Base-by-base conservation (phyloP, 2,113 vertebrate species). In the Sciurus niger region DNA sequence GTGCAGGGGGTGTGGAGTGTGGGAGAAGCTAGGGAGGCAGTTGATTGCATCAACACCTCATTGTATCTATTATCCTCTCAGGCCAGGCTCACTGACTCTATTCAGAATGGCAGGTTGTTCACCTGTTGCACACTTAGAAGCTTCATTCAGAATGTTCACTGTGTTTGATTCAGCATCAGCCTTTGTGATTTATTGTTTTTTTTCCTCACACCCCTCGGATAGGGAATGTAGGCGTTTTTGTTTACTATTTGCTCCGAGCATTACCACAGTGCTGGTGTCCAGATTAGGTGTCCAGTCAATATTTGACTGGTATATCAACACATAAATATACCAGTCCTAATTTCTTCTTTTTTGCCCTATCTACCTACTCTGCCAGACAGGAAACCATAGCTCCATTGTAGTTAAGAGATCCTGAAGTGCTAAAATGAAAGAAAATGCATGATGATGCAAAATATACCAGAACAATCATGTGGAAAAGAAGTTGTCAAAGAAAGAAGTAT, bases 361-460 rank as follows among this genome's bases (percentile, higher is more conserved):
- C 48, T 63, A 63, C 58, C 25, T 60, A 24, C 24, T 89, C 43
- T 87, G 51, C 25, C 30, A 84, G 34, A 89, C 58, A 94, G 84
- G 63, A 97, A 95, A 87, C 88, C 93, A 96, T 70, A 84, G 53
- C 34, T 77, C 32, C 65, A 11, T 22, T 30, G 13, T 63, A 51
- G 28, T 13, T 48, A 63, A 68, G 48, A 79, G 14, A 73, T 78
- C 40, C 65, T 43, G 17, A 34, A 60, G 17, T 32, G 24, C 40
- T 84, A 79, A 95, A 67, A 87, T 34, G 30, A 85, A 40, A 84
- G 65, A 95, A 34, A 80, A 58, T 51, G 55, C 25, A 90, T 77
- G 30, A 76, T 74, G 48, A 40, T 13, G 79, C 24, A 79, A 74
- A 94, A 53, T 58, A 40, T 70, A 43, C 9, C 84, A 58, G 24